phyloP scores from a whole-genome alignment of 1,140 invertebrate species.

The Pectinophora gossypiella region DNA sequence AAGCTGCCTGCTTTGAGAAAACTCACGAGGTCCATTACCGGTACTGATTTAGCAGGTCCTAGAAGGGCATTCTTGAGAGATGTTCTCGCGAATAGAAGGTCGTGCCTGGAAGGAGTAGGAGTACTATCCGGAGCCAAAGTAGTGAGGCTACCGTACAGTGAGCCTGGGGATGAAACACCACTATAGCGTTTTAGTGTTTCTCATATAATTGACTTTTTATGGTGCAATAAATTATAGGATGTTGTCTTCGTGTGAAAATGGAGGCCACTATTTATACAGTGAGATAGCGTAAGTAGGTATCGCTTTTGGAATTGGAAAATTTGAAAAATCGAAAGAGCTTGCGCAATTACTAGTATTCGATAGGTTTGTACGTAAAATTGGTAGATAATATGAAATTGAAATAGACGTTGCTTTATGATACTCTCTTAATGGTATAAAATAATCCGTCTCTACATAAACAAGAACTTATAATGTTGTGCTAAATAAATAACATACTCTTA shows the following conservation, averaged over 20 bases:
- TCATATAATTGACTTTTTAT: conserved; percentile 23
- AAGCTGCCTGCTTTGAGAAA: conserved; percentile 73
- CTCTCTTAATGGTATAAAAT: neutral
- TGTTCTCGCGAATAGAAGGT: conserved; percentile 69
- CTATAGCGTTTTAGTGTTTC: conserved; percentile 43
- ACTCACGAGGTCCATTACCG: conserved; percentile 73
- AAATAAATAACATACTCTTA: too few species aligned
- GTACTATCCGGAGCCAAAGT: conserved; percentile 57
- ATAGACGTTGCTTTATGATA: neutral
- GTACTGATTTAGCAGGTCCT: conserved; percentile 57
- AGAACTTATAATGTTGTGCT: too few species aligned
- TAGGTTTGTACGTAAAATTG: conserved; percentile 9
- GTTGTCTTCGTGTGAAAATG: conserved; percentile 29
- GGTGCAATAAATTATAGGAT: conserved; percentile 49
- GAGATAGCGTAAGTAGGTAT: conserved; percentile 28
- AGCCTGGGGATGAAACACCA: conserved; percentile 59
- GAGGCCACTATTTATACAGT: conserved; percentile 9
- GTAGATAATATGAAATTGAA: neutral
- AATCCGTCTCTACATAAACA: neutral
- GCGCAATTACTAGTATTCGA: conserved; percentile 21
- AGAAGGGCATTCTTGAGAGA: conserved; percentile 67
- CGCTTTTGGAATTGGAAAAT: conserved; percentile 38
- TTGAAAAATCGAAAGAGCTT: conserved; percentile 30
- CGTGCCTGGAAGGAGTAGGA: conserved; percentile 68
- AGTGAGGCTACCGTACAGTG: conserved; percentile 52